These are phyloP conservation scores for Festucalex cinctus DNA, from an alignment of 2,113 vertebrate genomes.

Conservation along the genomic window DNA sequence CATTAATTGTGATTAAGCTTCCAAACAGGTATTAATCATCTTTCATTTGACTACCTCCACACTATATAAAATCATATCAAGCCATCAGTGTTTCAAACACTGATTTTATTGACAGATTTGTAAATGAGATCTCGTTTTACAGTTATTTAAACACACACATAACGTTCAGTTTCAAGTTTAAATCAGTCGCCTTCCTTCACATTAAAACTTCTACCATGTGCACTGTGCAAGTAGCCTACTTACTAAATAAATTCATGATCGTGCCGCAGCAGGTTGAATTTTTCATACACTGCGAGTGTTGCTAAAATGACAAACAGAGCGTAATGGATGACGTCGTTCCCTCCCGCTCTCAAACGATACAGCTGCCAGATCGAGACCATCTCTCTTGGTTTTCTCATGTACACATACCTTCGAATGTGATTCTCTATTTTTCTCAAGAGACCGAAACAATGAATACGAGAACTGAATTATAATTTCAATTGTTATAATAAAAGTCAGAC, in stretches of 20 bases:
- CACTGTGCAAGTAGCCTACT: neutral
- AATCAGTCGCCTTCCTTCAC: neutral
- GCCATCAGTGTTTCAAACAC: neutral
- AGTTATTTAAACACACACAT: neutral
- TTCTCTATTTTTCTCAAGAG: neutral
- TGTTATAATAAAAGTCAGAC: neutral
- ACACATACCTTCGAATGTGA: neutral
- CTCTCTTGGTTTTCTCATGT: slow-evolving; percentile 7
- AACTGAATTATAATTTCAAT: neutral
- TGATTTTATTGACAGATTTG: neutral
- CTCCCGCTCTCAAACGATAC: slow-evolving; percentile 3
- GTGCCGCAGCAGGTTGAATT: slow-evolving; percentile 47
- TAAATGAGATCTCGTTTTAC: neutral
- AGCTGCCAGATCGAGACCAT: neutral
- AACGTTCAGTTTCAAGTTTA: neutral
- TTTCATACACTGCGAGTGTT: slow-evolving; percentile 42
- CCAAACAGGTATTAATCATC: no score
- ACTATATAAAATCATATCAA: neutral
- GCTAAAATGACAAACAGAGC: slow-evolving; percentile 39
- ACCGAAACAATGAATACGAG: neutral
- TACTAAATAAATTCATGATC: slow-evolving; percentile 43
- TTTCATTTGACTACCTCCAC: neutral
- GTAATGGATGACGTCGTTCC: slow-evolving; percentile 21
- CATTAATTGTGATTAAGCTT: no score
- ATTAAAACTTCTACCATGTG: slow-evolving; percentile 10